Evolutionary conservation across 2,888 invertebrate genomes (phyloP), one percentile per base, ranked within the genome.

Genomic region (Polyommatus icarus): DNA sequence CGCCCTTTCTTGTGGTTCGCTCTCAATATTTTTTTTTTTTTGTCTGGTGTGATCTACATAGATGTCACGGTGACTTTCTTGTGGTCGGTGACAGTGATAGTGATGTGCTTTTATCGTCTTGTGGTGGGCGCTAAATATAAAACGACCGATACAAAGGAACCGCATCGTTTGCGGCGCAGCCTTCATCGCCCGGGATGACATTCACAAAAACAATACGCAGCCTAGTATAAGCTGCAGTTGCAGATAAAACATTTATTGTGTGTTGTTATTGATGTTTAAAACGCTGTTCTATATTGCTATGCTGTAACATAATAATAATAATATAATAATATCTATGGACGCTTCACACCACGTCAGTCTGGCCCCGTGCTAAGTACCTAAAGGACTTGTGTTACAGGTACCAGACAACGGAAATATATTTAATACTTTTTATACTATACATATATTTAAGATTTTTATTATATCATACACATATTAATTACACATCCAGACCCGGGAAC

Each of bases 101-200:
- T 75, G 75, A 54, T 75, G 73, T 73, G 5, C 40, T 24, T 72
- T 72, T 72, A 36, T 4, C 54, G 85, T 79, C 84, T 82, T 81
- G 78, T 85, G 57, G 57, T 79, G 85, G 85, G 78, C 2, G 76
- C 81, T 80, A 81, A 76, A 29, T 77, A 57, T 80, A 76, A 81
- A 86, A 87, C 90, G 90, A 89, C 87, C 85, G 88, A 87, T 87
- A 91, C 92, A 93, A 93, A 93, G 90, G 89, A 88, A 90, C 92
- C 92, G 90, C 92, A 86, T 87, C 91, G 90, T 92, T 92, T 91
- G 92, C 84, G 91, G 92, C 89, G 83, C 85, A 87, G 89, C 89
- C 88, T 90, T 91, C 92, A 90, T 90, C 88, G 90, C 91, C 86
- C 86, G 85, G 87, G 92, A 93, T 93, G 93, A 93, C 93, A 93